Evolutionary conservation across 2,797 vertebrate genomes (phyloP), one percentile per base, ranked within the genome.

Genomic region (Sebastes itinus): DNA sequence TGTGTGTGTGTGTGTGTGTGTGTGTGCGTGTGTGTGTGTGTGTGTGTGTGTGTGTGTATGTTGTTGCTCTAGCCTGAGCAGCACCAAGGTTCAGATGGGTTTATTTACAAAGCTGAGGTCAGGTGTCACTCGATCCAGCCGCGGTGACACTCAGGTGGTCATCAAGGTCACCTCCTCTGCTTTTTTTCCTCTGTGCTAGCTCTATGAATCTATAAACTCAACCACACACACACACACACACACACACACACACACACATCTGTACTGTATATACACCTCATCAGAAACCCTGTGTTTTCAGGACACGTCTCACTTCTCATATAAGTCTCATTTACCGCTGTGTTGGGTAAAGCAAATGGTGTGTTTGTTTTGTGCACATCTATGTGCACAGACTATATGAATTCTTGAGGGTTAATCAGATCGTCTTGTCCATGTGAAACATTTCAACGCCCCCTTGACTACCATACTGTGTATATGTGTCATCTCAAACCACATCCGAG

Each of bases 101-200:
- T 92, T 85, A 88, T 91, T 92, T 88, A 83, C 91, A 92, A 82
- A 92, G 92, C 88, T 94, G 88, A 93, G 90, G 86, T 94, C 90
- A 91, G 92, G 89, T 87, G 91, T 92, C 91, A 94, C 86, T 88
- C 27, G 85, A 95, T 93, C 91, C 70, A 69, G 85, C 84, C 77
- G 11, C 33, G 10, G 62, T 87, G 90, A 88, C 84, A 85, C 90
- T 87, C 87, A 90, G 82, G 88, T 92, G 89, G 86, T 88, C 88
- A 87, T 81, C 91, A 94, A 94, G 91, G 92, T 94, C 91, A 88
- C 77, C 61, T 55, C 38, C 61, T 66, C 65, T 73, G 62, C 81
- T 77, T 80, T 86, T 71, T 71, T 60, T 60, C 68, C 60, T 75
- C 42, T 71, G 61, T 16, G 25, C 64, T 71, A 49, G 78, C 74